Percentiles rank a stretch among this genome's conserved stretches.
Evolutionary conservation across 2,113 vertebrate genomes (phyloP).

Genomic region (Limnothrissa miodon): DNA sequence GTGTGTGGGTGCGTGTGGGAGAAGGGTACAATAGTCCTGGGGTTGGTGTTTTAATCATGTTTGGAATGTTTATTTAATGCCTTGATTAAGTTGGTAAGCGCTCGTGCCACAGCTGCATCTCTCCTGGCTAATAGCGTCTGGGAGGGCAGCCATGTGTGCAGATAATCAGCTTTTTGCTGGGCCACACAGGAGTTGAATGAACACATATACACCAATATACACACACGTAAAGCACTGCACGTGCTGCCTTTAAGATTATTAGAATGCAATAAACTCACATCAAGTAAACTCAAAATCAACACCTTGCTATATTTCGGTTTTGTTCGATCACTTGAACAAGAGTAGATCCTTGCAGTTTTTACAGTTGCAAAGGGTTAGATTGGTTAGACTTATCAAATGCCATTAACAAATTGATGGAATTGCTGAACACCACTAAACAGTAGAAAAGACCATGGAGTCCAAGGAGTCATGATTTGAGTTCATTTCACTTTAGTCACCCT

Average conservation of each 20-base stretch:
- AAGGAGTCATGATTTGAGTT: no score
- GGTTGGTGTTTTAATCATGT: conserved; percentile 14
- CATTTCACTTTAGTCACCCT: no score
- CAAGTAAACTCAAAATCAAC: not conserved
- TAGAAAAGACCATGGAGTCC: no score
- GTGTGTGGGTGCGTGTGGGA: not conserved
- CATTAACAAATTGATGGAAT: no score
- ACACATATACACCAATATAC: not conserved
- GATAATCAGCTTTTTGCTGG: not conserved
- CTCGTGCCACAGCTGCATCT: not conserved
- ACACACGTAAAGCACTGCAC: not conserved
- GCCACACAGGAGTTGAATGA: not conserved
- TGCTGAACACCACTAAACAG: no score
- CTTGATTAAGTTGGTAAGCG: not conserved
- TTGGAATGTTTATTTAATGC: conserved; percentile 2
- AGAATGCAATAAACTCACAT: not conserved
- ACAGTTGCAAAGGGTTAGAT: not conserved
- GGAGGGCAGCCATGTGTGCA: not conserved
- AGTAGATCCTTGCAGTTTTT: not conserved
- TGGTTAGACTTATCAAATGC: no score
- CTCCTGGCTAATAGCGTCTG: not conserved
- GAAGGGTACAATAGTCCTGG: not conserved
- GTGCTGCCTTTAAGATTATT: not conserved
- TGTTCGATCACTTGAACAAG: not conserved
- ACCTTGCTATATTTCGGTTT: not conserved